Base-by-base conservation (phyloP, 2,797 vertebrate species). In the Bryconaethiops microstoma region DNA sequence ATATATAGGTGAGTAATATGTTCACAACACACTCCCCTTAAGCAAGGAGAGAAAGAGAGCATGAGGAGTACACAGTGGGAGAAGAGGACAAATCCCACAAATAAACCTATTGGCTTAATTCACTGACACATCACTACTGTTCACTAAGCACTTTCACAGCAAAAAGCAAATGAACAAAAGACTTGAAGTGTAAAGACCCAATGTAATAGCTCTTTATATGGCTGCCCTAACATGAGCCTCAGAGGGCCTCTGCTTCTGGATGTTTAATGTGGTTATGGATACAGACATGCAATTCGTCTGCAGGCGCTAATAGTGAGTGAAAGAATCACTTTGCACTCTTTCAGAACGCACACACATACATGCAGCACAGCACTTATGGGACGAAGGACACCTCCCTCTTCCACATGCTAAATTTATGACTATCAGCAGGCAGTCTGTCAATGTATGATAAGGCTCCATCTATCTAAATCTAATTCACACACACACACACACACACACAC, bases 281-380 rank as follows among this genome's bases (percentile, higher is more conserved):
- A 81, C 40, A 76, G 39, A 79, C 65, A 79, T 29, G 62, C 72
- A 50, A 74, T 80, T 21, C 29, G 40, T 75, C 64, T 69, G 14
- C 54, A 54, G 25, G 68, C 39, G 25, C n/a, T 76, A 62, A 77
- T 63, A 55, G 55, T 59, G 12, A 77, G 45, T 39, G 50, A 82
- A 77, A 59, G 45, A 65, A 73, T 39, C 39, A 73, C 23, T 59
- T 76, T 57, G 40, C 23, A 4, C 40, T n/a, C 17, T 70, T 52
- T 4, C 68, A 42, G 10, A 29, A 69, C 19, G 10, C 52, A 77
- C 5, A 57, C 25, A 77, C 19, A 57, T 0, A 68, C 1, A 10
- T 19, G 21, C 10, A 64, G 50, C 13, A 52, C 59, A 64, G 40
- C 59, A 64, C 21, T 74, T 60, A 74, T 14, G 59, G 12, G 16